Percentiles rank a stretch among this genome's conserved stretches.
Evolutionary conservation across 2,113 vertebrate genomes (phyloP).

Genomic region (Lophochroa leadbeateri): DNA sequence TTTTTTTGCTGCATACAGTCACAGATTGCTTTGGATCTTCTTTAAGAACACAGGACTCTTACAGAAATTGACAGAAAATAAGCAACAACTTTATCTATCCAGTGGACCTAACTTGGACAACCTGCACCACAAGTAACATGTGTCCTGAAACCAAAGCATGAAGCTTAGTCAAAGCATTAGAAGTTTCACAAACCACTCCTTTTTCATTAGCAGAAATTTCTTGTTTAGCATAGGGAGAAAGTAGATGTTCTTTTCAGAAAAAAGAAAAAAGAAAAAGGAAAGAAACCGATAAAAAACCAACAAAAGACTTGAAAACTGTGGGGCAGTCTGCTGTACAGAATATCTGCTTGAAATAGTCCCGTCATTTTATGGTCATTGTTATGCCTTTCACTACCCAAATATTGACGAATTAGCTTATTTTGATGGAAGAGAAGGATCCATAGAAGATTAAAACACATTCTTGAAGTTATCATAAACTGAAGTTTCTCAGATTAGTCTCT

Average conservation of each 20-base stretch:
- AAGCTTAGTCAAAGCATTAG: neutral
- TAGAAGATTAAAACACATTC: neutral
- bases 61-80: neutral
- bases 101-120: neutral
- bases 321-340: neutral
- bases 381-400: neutral
- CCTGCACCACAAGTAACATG: neutral
- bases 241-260: neutral
- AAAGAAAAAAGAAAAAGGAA: accelerated
- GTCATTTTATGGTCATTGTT: neutral
- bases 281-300: neutral
- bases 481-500: neutral
- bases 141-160: neutral
- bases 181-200: neutral
- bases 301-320: neutral
- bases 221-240: neutral
- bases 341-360: neutral
- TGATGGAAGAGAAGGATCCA: neutral
- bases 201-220: neutral
- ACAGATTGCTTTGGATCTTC: neutral
- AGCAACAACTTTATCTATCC: neutral
- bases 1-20: neutral
- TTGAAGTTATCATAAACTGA: neutral
- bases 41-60: neutral
- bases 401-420: neutral